Evolutionary conservation across 2,113 vertebrate species (phyloP).

Genomic region (Garra rufa): DNA sequence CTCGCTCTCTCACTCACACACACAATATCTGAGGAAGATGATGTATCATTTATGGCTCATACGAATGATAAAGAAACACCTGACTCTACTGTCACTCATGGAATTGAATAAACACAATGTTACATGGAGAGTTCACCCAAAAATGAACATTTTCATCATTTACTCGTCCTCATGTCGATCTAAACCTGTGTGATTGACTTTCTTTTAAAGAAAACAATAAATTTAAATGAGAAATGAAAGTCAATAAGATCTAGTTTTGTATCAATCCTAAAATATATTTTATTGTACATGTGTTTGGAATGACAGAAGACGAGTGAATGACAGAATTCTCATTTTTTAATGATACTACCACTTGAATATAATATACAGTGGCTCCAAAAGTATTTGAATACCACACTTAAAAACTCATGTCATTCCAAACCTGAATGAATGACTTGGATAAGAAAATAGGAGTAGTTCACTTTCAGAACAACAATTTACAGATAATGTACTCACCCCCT

Average conservation of each 20-base stretch:
- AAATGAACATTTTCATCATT: background rate
- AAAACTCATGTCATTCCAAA: background rate
- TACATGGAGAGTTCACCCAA: background rate
- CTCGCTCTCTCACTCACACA: conserved; percentile 33
- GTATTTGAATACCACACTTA: background rate
- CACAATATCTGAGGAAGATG: conserved; percentile 37
- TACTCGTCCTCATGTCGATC: background rate
- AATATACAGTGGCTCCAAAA: background rate
- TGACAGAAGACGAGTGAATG: background rate
- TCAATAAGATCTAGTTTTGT: background rate
- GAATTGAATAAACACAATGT: background rate
- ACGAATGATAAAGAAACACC: background rate
- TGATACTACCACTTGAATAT: background rate
- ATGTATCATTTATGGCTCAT: conserved; percentile 21
- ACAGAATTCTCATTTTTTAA: background rate
- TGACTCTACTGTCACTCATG: background rate
- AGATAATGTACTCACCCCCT: too few relatives aligned
- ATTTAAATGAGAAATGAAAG: background rate
- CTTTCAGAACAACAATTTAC: too few relatives aligned
- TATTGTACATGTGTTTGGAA: too few relatives aligned
- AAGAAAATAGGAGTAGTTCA: too few relatives aligned
- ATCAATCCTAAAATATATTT: background rate
- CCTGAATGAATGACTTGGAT: background rate
- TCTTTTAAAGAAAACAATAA: background rate
- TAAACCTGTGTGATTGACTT: background rate